Conservation (phyloP, 1,140 invertebrate species). For the Rhopalosiphum maidis region DNA sequence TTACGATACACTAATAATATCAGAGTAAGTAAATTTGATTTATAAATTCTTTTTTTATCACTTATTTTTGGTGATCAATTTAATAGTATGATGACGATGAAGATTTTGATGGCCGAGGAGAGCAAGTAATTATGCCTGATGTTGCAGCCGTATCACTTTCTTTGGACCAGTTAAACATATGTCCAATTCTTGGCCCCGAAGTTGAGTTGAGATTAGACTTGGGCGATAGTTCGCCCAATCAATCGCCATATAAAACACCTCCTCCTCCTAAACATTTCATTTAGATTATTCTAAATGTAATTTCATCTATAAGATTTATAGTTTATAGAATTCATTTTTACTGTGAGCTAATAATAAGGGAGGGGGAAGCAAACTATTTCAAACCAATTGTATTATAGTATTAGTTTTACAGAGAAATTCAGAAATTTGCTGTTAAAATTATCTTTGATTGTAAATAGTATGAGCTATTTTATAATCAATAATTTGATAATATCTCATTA, state of each 20-base stretch:
- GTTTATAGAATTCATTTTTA: neutral
- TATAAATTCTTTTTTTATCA: neutral
- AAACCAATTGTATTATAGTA: neutral
- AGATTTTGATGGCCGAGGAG: slow-evolving; percentile 47
- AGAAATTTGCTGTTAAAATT: slow-evolving; percentile 4
- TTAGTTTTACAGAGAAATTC: neutral
- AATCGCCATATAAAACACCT: slow-evolving; percentile 53
- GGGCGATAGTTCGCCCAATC: slow-evolving; percentile 48
- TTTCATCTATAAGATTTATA: neutral
- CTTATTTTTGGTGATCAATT: neutral
- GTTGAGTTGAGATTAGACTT: slow-evolving; percentile 44
- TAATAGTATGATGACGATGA: slow-evolving; percentile 38
- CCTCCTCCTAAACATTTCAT: slow-evolving; percentile 56
- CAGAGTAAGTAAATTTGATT: slow-evolving; percentile 38
- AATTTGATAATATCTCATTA: slow-evolving; percentile 4
- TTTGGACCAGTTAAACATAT: slow-evolving; percentile 44
- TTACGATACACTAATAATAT: slow-evolving; percentile 42
- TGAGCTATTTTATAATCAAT: neutral
- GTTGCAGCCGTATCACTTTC: slow-evolving; percentile 55
- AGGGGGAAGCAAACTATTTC: neutral
- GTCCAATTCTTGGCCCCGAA: slow-evolving; percentile 41
- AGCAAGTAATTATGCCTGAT: slow-evolving; percentile 46
- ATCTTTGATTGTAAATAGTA: neutral
- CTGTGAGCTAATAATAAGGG: neutral
- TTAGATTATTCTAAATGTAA: slow-evolving; percentile 18